A percentile compares a stretch with the other conserved stretches of the same genome.
These are phyloP conservation scores for Barypeithes pellucidus DNA, from an alignment of 2,888 invertebrate genomes.

Conservation along the genomic window DNA sequence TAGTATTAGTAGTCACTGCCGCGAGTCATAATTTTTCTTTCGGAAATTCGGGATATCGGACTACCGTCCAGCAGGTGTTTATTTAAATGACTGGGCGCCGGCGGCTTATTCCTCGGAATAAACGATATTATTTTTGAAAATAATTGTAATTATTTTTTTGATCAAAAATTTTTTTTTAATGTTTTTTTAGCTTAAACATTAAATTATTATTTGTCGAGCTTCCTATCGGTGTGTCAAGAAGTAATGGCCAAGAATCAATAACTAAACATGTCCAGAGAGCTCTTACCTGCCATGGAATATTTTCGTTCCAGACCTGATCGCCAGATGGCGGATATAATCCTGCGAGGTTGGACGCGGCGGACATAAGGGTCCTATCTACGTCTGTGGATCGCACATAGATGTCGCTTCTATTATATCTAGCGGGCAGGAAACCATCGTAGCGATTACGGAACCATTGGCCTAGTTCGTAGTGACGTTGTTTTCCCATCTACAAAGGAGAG, in stretches of 20 bases:
- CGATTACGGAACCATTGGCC: constrained; percentile 82
- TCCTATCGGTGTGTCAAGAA: too few relatives aligned
- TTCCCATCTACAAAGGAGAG: constrained; percentile 71
- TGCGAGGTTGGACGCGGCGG: constrained; percentile 84
- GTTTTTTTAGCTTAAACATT: too few relatives aligned
- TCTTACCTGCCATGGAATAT: constrained; percentile 75
- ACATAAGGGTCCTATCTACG: constrained; percentile 89
- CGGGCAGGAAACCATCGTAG: constrained; percentile 76
- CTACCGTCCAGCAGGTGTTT: too few relatives aligned
- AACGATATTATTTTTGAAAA: too few relatives aligned
- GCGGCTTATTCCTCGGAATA: too few relatives aligned
- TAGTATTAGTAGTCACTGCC: too few relatives aligned
- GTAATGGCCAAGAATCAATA: neutral
- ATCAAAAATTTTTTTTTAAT: too few relatives aligned
- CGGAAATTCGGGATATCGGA: too few relatives aligned
- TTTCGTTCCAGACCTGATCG: constrained; percentile 75
- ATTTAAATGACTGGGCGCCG: too few relatives aligned
- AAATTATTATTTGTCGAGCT: too few relatives aligned
- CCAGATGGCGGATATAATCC: constrained; percentile 79
- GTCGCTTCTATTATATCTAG: constrained; percentile 72
- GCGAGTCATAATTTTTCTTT: too few relatives aligned
- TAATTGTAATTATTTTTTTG: too few relatives aligned
- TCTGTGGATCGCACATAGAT: constrained; percentile 81
- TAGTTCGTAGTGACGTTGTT: constrained; percentile 80
- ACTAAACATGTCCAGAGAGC: neutral